These are phyloP conservation scores for Phengaris alcon DNA, from an alignment of 2,888 invertebrate species.

Conservation along the genomic window DNA sequence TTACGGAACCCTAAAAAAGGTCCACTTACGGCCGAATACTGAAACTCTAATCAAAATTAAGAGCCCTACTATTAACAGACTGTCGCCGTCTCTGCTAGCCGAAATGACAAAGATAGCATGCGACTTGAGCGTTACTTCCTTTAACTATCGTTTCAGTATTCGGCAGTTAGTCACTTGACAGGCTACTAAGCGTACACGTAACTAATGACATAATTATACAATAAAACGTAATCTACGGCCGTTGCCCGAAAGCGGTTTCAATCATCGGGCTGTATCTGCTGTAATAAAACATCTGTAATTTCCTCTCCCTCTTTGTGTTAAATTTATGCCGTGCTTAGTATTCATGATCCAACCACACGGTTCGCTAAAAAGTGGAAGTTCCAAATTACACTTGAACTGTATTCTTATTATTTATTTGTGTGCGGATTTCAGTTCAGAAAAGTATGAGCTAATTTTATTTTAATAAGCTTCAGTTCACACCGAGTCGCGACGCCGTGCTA, in stretches of 20 bases:
- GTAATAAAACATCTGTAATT: constrained; percentile 24
- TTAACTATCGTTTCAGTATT: no score
- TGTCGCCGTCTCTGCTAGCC: no score
- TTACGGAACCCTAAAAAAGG: no score
- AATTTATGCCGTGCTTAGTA: background rate
- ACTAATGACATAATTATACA: constrained; percentile 20
- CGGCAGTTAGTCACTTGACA: no score
- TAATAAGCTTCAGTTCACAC: no score
- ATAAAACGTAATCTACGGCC: constrained; percentile 9
- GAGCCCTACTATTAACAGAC: no score
- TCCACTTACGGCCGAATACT: no score
- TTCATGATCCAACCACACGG: background rate
- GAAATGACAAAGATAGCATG: no score
- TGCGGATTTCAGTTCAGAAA: background rate
- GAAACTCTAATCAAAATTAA: no score
- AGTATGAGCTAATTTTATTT: no score
- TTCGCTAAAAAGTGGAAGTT: background rate
- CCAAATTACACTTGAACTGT: background rate
- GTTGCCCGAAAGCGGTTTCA: background rate
- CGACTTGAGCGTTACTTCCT: no score
- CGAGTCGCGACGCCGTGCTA: no score
- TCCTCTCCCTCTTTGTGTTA: background rate
- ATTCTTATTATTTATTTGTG: constrained; percentile 3
- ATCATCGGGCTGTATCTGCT: background rate
- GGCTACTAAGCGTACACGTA: background rate